These are phyloP conservation scores for Allacma fusca DNA, from an alignment of 2,888 invertebrate genomes.

Conservation along the genomic window DNA sequence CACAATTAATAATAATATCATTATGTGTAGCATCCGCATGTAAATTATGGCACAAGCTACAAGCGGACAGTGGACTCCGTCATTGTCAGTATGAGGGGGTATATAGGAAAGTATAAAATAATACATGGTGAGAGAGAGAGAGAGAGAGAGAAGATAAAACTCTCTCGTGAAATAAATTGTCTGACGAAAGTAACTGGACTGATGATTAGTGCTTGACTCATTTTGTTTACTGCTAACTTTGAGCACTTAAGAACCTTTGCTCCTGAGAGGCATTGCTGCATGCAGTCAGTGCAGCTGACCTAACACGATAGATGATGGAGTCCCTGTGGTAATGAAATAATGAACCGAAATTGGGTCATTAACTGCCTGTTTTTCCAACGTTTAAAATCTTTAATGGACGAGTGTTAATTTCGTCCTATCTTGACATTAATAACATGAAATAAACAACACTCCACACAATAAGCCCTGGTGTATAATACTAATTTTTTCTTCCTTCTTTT, in stretches of 20 bases:
- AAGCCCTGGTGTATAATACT: neutral
- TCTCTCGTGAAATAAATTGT: slow-evolving; percentile 11
- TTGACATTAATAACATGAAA: neutral
- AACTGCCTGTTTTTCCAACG: slow-evolving; percentile 20
- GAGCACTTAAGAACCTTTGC: slow-evolving; percentile 21
- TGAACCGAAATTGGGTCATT: slow-evolving; percentile 27
- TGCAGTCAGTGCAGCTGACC: neutral
- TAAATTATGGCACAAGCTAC: neutral
- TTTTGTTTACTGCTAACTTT: slow-evolving; percentile 21
- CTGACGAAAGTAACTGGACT: slow-evolving; percentile 7
- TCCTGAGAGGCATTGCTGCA: neutral
- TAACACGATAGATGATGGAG: slow-evolving; percentile 8
- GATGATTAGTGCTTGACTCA: slow-evolving; percentile 16
- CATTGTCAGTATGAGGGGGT: too few relatives aligned
- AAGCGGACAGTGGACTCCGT: too few relatives aligned
- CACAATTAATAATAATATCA: slow-evolving; percentile 8
- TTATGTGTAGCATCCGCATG: slow-evolving; percentile 5
- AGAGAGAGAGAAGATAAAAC: neutral
- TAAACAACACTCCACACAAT: neutral
- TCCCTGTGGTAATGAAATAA: slow-evolving; percentile 8
- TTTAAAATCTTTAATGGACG: slow-evolving; percentile 12
- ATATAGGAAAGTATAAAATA: too few relatives aligned
- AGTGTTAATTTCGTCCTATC: slow-evolving; percentile 11
- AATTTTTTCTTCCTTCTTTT: neutral
- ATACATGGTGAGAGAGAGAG: neutral